phyloP scores from a whole-genome alignment of 2,113 vertebrate species.

The Albula goreensis region DNA sequence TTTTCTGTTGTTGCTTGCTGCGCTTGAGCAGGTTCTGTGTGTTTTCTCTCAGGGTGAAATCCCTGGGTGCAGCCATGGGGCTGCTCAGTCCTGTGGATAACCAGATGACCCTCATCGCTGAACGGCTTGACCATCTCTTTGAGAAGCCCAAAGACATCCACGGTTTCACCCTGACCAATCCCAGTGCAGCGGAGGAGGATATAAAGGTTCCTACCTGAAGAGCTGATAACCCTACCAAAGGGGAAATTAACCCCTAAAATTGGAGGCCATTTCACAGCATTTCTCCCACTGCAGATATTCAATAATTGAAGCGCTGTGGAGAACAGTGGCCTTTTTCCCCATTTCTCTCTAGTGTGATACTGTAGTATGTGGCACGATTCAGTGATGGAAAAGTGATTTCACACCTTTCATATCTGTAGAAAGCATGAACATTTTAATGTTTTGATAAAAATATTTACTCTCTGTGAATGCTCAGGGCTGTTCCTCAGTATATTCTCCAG shows the following conservation, averaged over 20 bases:
- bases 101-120: constrained; percentile 56
- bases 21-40: background rate
- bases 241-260: background rate
- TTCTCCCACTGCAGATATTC: background rate
- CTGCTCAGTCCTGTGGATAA: constrained; percentile 68
- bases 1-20: background rate
- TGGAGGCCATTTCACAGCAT: background rate
- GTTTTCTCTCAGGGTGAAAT: constrained; percentile 64
- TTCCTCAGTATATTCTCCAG: background rate
- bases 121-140: constrained; percentile 57
- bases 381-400: too few relatives aligned
- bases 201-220: constrained; percentile 53
- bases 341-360: background rate
- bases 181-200: constrained; percentile 39
- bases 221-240: background rate
- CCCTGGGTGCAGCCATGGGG: constrained; percentile 62
- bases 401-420: too few relatives aligned
- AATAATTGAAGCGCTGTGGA: background rate
- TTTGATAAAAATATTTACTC: too few relatives aligned
- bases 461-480: too few relatives aligned
- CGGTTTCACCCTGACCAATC: constrained; percentile 55
- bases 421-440: too few relatives aligned
- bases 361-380: too few relatives aligned
- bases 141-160: constrained; percentile 60
- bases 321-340: background rate